Evolutionary conservation across 2,888 invertebrate species (phyloP).

Genomic region (Drosophila mimica): DNA sequence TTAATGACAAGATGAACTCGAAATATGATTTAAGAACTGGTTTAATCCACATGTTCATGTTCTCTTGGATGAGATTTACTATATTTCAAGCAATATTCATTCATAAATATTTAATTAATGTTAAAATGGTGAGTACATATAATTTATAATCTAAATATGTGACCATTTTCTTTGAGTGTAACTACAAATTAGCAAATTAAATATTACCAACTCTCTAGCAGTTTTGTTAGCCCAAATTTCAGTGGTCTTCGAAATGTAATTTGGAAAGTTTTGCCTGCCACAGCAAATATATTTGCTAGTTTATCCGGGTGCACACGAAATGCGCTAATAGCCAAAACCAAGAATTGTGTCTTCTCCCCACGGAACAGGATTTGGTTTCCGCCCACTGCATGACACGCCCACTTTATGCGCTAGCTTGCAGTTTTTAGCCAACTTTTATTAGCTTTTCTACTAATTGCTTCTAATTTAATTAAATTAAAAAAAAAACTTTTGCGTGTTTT

Average conservation of each 20-base stretch:
- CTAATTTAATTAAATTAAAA: conserved; percentile 79
- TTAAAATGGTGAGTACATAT: neutral
- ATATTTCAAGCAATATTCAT: neutral
- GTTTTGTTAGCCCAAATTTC: conserved; percentile 16
- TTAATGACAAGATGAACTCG: neutral
- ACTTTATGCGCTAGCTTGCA: conserved; percentile 54
- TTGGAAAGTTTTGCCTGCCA: conserved; percentile 49
- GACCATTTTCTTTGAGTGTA: conserved; percentile 6
- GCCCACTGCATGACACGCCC: conserved; percentile 23
- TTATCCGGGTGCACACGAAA: conserved; percentile 32
- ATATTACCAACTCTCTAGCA: conserved; percentile 14
- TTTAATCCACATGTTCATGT: neutral
- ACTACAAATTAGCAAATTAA: conserved; percentile 23
- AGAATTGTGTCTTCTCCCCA: conserved; percentile 27
- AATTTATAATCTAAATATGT: neutral
- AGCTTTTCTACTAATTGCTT: conserved; percentile 79
- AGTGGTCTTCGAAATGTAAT: conserved; percentile 50
- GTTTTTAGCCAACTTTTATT: conserved; percentile 75
- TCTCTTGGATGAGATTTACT: neutral
- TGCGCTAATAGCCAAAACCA: conserved; percentile 26
- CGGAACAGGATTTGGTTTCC: conserved; percentile 2
- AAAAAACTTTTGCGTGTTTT: conserved; percentile 68
- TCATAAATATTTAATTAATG: neutral
- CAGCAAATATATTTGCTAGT: conserved; percentile 54
- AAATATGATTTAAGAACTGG: neutral